These are phyloP conservation scores for Drosophila kuntzei DNA, from an alignment of 2,888 invertebrate species.

Conservation along the genomic window DNA sequence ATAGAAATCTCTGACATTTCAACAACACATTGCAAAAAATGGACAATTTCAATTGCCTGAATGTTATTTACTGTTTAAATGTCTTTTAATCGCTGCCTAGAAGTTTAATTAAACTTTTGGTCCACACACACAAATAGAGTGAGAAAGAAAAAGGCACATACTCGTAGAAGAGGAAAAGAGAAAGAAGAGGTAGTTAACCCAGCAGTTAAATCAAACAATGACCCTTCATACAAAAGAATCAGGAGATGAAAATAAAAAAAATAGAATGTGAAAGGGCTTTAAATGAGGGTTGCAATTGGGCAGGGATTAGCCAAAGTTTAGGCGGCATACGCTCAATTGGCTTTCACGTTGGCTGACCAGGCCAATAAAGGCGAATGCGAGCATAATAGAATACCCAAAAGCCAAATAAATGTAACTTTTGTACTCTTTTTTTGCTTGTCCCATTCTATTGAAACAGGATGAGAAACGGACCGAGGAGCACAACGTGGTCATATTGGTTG, in stretches of 20 bases:
- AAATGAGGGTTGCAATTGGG: constrained; percentile 62
- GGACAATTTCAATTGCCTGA: constrained; percentile 20
- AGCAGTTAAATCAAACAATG: constrained; percentile 59
- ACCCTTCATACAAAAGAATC: constrained; percentile 34
- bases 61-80: constrained; percentile 62
- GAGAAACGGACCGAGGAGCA: constrained; percentile 92
- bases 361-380: constrained; percentile 44
- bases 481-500: constrained; percentile 95
- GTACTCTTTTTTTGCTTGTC: constrained; percentile 10
- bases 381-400: constrained; percentile 51
- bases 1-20: background rate
- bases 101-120: constrained; percentile 71
- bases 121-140: constrained; percentile 11
- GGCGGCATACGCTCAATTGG: constrained; percentile 65
- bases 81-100: constrained; percentile 63
- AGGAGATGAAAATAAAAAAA: constrained; percentile 13
- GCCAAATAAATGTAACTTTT: constrained; percentile 49
- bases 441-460: constrained; percentile 86
- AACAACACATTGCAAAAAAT: constrained; percentile 14
- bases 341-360: constrained; percentile 44
- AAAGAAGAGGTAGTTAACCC: constrained; percentile 5
- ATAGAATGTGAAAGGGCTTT: constrained; percentile 46
- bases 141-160: background rate
- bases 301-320: constrained; percentile 62
- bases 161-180: background rate